Evolutionary conservation across 2,797 vertebrate genomes (phyloP).

Genomic region (Alfaro cultratus): DNA sequence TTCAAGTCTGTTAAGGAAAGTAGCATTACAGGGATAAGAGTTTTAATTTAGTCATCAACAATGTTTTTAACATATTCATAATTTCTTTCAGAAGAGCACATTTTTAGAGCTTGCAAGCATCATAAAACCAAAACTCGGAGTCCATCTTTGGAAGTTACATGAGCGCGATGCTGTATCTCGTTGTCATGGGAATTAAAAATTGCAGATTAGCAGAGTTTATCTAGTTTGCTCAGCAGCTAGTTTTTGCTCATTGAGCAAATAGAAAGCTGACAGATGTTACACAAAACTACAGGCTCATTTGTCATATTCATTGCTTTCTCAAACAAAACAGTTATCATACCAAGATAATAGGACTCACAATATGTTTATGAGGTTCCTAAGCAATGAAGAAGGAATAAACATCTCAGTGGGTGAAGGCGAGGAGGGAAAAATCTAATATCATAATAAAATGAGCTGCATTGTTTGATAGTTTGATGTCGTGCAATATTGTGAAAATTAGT

Average conservation of each 20-base stretch:
- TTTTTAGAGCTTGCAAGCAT: neutral
- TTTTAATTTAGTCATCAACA: conserved; percentile 1
- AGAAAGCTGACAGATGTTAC: conserved; percentile 42
- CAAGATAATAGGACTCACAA: conserved; percentile 28
- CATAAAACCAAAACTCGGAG: neutral
- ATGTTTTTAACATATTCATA: neutral
- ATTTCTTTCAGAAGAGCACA: neutral
- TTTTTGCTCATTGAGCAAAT: conserved; percentile 21
- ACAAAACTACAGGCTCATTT: conserved; percentile 41
- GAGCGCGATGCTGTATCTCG: neutral
- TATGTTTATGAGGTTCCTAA: conserved; percentile 31
- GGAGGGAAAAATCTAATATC: conserved; percentile 7
- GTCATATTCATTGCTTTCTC: conserved; percentile 29
- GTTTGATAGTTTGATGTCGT: conserved; percentile 9
- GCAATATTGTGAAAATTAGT: conserved; percentile 21
- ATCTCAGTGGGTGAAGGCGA: conserved; percentile 30
- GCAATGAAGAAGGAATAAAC: conserved; percentile 33
- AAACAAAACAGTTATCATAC: conserved; percentile 29
- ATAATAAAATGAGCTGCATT: neutral
- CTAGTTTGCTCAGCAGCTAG: conserved; percentile 24
- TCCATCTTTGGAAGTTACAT: neutral
- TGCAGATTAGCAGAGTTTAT: conserved; percentile 16
- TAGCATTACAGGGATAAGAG: neutral
- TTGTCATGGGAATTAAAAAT: conserved; percentile 16
- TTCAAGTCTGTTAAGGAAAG: neutral